Evolutionary conservation across 1,140 invertebrate genomes (phyloP).

Genomic region (Brachionus paranguensis): DNA sequence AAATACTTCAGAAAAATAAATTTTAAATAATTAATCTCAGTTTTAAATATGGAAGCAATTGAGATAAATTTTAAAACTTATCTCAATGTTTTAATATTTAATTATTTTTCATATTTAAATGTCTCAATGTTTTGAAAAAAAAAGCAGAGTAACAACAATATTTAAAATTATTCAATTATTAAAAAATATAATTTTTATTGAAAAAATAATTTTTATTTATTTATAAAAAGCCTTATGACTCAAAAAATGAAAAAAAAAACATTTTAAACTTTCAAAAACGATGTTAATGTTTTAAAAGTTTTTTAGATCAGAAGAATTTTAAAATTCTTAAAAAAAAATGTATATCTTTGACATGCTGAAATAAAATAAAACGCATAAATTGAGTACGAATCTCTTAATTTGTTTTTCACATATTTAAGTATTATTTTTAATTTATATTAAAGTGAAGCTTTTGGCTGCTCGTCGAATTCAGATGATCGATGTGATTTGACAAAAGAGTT

Average conservation of each 20-base stretch:
- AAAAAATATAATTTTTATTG: neutral
- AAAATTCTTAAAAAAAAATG: neutral
- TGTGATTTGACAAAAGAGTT: constrained; percentile 25
- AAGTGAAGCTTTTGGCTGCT: constrained; percentile 4
- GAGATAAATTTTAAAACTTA: no score
- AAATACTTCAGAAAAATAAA: no score
- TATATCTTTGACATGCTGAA: neutral
- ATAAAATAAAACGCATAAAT: constrained; percentile 1
- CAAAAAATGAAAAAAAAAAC: neutral
- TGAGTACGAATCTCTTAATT: neutral
- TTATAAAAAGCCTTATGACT: neutral
- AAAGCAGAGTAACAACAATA: no score
- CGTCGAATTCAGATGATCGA: neutral
- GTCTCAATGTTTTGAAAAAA: no score
- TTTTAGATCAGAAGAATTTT: neutral
- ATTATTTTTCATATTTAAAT: no score
- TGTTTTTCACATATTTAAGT: neutral
- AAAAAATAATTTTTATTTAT: neutral
- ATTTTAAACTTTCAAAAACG: neutral
- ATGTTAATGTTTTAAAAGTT: neutral
- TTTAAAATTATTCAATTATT: no score
- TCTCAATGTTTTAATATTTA: no score
- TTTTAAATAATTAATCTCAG: no score
- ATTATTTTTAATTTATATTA: neutral
- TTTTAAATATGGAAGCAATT: no score